A percentile compares a stretch with the other conserved stretches of the same genome.
Evolutionary conservation across 2,888 invertebrate species (phyloP).

Genomic region (Itoplectis maculator): DNA sequence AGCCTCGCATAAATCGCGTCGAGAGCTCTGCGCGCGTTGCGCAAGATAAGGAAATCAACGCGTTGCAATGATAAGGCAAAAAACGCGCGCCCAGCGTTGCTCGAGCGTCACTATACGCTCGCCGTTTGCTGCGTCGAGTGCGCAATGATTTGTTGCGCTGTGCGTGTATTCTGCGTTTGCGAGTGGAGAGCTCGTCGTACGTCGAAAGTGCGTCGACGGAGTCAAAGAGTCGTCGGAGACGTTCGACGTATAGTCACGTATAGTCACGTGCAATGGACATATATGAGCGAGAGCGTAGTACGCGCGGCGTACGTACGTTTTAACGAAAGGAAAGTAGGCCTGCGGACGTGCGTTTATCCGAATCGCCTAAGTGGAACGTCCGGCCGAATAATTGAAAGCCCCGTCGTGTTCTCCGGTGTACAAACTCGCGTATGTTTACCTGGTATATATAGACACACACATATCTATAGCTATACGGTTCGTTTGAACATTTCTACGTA

Average conservation of each 20-base stretch:
- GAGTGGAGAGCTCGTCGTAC: background rate
- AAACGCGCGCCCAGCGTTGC: constrained; percentile 15
- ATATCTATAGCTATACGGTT: no score
- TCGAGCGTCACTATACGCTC: background rate
- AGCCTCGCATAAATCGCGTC: constrained; percentile 29
- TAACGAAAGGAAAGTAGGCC: constrained; percentile 71
- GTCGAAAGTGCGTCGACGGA: constrained; percentile 30
- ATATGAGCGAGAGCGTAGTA: background rate
- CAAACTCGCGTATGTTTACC: constrained; percentile 8
- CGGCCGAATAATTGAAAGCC: constrained; percentile 70
- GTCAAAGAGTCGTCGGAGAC: constrained; percentile 7
- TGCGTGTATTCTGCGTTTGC: background rate
- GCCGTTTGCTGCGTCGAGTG: background rate
- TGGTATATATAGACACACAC: no score
- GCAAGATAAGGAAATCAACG: constrained; percentile 48
- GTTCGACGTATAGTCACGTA: constrained; percentile 6
- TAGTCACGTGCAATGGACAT: no score
- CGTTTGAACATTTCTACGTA: no score
- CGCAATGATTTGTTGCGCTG: background rate
- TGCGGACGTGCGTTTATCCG: constrained; percentile 69
- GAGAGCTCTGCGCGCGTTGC: constrained; percentile 19
- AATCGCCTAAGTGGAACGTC: constrained; percentile 72
- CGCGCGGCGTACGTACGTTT: constrained; percentile 49
- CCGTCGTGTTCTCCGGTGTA: constrained; percentile 22
- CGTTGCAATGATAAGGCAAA: constrained; percentile 24